Percentiles rank a stretch among this genome's conserved stretches.
Conservation (phyloP, 2,888 invertebrate species). For the Diachrysia chrysitis region DNA sequence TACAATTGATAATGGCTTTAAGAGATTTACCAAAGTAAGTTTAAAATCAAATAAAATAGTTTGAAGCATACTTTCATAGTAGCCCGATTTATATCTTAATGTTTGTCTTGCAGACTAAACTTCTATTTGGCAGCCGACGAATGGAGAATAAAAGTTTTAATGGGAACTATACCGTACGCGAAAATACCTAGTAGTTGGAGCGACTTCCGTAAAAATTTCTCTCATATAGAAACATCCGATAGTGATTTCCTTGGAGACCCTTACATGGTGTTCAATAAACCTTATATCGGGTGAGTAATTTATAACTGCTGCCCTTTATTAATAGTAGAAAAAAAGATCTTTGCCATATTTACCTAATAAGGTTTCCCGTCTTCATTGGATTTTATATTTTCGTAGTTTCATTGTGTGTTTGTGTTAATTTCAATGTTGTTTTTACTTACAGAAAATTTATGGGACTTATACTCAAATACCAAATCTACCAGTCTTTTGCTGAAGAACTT, state of each 20-base stretch:
- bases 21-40: constrained; percentile 88
- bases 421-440: constrained; percentile 58
- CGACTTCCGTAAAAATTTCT: constrained; percentile 84
- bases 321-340: neutral
- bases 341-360: neutral
- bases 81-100: constrained; percentile 8
- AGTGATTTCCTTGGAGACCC: constrained; percentile 87
- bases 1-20: constrained; percentile 87
- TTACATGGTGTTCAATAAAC: constrained; percentile 86
- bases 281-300: constrained; percentile 85
- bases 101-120: constrained; percentile 79
- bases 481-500: constrained; percentile 85
- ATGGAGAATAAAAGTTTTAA: constrained; percentile 86
- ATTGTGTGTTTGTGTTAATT: too few species aligned
- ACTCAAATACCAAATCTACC: constrained; percentile 89
- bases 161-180: constrained; percentile 74
- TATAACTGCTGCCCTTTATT: constrained; percentile 10
- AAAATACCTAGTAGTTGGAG: constrained; percentile 84
- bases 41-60: constrained; percentile 9
- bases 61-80: neutral
- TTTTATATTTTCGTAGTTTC: too few species aligned
- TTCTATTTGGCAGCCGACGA: constrained; percentile 89
- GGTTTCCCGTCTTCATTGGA: too few species aligned
- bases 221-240: constrained; percentile 81
- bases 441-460: constrained; percentile 89